Evolutionary conservation across 2,113 vertebrate species (phyloP).

Genomic region (Centrocercus urophasianus): DNA sequence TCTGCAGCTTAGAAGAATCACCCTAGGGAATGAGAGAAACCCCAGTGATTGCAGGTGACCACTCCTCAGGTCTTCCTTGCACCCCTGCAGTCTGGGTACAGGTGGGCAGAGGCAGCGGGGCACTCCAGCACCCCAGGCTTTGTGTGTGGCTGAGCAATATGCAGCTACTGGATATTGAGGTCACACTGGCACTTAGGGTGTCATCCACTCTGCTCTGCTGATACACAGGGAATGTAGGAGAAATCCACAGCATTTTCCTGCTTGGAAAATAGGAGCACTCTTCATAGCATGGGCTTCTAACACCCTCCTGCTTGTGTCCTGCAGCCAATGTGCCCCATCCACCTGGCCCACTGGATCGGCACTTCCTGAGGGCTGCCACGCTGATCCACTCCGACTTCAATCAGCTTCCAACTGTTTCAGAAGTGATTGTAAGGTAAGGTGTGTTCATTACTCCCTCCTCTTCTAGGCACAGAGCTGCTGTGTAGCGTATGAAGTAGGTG

Average conservation of each 20-base stretch:
- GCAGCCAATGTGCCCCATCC: conserved; percentile 85
- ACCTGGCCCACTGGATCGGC: conserved; percentile 75
- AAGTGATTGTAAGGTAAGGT: conserved; percentile 89
- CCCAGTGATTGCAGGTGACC: neutral
- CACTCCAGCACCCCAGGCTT: too few species aligned
- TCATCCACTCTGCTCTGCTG: neutral
- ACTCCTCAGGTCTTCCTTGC: neutral
- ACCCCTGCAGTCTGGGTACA: neutral
- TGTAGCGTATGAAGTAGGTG: accelerated
- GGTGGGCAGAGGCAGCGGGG: neutral
- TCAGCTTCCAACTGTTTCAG: conserved; percentile 82
- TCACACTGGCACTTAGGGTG: neutral
- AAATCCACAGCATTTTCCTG: neutral
- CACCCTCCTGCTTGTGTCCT: neutral
- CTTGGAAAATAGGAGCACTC: accelerated
- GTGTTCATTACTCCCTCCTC: neutral
- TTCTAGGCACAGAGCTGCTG: neutral
- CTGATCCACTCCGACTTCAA: conserved; percentile 90
- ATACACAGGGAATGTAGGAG: neutral
- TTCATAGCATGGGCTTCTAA: neutral
- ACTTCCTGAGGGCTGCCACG: conserved; percentile 86
- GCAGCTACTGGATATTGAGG: accelerated
- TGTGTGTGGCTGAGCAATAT: accelerated
- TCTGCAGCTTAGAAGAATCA: neutral
- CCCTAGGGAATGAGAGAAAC: neutral